phyloP scores from a whole-genome alignment of 2,797 vertebrate species.

The Leucoraja ocellata region DNA sequence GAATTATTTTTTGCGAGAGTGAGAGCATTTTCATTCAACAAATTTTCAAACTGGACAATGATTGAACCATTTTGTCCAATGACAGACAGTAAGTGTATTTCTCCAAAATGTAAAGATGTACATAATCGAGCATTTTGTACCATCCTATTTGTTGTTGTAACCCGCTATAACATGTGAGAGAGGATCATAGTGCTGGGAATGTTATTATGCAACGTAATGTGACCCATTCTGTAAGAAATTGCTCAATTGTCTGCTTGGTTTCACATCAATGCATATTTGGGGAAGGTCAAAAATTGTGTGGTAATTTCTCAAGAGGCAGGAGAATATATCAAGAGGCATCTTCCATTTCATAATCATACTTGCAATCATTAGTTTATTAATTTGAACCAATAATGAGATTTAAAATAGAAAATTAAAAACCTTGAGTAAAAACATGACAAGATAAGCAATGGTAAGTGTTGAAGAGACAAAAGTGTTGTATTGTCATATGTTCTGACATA shows the following conservation, averaged over 20 bases:
- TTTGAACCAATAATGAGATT: not conserved
- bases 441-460: no score
- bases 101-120: not conserved
- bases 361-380: constrained; percentile 6
- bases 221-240: not conserved
- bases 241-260: not conserved
- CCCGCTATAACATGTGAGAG: not conserved
- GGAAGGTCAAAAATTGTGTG: not conserved
- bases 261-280: not conserved
- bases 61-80: constrained; percentile 35
- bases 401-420: not conserved
- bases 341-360: not conserved
- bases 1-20: constrained; percentile 37
- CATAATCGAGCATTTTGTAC: not conserved
- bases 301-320: no score
- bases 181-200: not conserved
- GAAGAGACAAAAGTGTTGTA: no score
- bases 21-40: constrained; percentile 13
- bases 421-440: not conserved
- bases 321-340: not conserved
- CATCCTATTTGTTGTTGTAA: not conserved
- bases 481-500: no score
- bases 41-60: constrained; percentile 34
- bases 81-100: constrained; percentile 40
- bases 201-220: not conserved